Conservation (phyloP, 2,113 vertebrate species). For the Acrocephalus arundinaceus region DNA sequence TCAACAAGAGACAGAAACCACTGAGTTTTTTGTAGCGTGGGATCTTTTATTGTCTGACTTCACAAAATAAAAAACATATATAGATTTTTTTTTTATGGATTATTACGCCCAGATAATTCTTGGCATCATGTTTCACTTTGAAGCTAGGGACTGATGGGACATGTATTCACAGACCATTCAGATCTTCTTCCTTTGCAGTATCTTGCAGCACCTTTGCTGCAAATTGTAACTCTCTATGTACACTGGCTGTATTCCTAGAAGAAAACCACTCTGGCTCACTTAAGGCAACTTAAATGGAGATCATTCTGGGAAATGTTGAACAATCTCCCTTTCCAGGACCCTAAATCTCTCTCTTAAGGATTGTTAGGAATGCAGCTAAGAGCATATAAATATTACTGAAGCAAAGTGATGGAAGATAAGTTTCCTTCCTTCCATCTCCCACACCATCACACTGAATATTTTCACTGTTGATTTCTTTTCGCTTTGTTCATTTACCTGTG, state of each 20-base stretch:
- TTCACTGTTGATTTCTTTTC: background rate
- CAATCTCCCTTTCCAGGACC: background rate
- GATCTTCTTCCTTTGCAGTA: background rate
- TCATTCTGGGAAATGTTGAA: background rate
- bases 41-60: background rate
- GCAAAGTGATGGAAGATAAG: background rate
- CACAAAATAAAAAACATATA: background rate
- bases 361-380: background rate
- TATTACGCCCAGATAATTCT: background rate
- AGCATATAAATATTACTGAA: background rate
- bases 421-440: background rate
- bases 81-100: background rate
- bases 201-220: background rate
- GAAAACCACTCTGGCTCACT: background rate
- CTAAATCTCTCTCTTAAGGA: background rate
- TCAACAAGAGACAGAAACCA: background rate
- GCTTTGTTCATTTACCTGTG: background rate
- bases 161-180: background rate
- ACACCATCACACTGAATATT: background rate
- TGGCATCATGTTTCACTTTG: background rate
- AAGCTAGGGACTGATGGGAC: background rate
- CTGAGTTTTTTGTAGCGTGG: background rate
- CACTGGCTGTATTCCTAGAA: slow-evolving; percentile 19
- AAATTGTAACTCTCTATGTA: background rate
- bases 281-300: slow-evolving; percentile 12